Conservation (phyloP, 2,888 invertebrate species). For the Temnothorax unifasciatus region DNA sequence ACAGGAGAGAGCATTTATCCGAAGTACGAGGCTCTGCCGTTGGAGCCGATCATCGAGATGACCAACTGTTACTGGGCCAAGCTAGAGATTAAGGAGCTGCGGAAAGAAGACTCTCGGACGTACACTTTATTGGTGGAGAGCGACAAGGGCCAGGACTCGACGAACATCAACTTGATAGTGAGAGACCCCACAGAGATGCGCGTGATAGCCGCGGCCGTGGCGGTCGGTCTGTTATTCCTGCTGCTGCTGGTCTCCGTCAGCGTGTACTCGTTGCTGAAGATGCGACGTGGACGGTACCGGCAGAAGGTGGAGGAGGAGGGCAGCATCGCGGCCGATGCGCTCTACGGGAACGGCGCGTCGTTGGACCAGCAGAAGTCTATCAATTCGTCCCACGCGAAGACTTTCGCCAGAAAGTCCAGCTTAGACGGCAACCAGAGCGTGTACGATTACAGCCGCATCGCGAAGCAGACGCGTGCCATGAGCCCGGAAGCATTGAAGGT, state of each 20-base stretch:
- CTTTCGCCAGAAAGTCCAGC: constrained; percentile 70
- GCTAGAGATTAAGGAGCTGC: constrained; percentile 91
- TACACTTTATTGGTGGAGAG: constrained; percentile 96
- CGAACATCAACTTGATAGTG: constrained; percentile 81
- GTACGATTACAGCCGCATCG: constrained; percentile 84
- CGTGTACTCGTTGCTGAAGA: constrained; percentile 78
- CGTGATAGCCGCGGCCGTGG: constrained; percentile 82
- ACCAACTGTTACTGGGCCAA: constrained; percentile 94
- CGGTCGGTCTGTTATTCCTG: constrained; percentile 80
- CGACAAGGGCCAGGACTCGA: constrained; percentile 92
- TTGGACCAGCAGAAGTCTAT: constrained; percentile 65
- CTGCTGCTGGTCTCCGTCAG: constrained; percentile 80
- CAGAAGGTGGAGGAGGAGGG: constrained; percentile 81
- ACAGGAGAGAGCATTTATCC: constrained; percentile 83
- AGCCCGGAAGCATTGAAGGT: constrained; percentile 94
- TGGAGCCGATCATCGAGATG: constrained; percentile 83
- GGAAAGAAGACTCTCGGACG: constrained; percentile 93
- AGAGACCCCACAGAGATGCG: constrained; percentile 83
- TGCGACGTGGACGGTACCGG: constrained; percentile 80
- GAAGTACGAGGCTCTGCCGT: constrained; percentile 83
- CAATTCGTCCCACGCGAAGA: constrained; percentile 65
- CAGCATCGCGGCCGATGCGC: constrained; percentile 84
- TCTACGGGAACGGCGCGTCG: constrained; percentile 75
- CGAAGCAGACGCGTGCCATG: constrained; percentile 84
- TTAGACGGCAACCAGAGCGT: constrained; percentile 81